Conservation (phyloP, 1,140 invertebrate species). For the Cecropterus lyciades region DNA sequence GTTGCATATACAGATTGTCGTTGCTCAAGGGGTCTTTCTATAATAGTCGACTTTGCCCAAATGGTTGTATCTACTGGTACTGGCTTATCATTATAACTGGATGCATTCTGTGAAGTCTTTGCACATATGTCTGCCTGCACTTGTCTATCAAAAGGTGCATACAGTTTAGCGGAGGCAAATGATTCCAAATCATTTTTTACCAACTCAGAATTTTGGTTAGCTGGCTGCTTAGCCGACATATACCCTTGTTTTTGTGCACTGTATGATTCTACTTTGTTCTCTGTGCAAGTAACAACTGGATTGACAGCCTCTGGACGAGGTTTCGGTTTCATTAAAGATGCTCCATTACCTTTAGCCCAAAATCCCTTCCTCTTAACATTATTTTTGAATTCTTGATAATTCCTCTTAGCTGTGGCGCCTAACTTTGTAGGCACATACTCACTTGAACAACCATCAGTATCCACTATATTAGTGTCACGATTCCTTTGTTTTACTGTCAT, state of each 20-base stretch:
- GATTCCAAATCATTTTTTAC: conserved; percentile 61
- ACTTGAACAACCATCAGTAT: conserved; percentile 67
- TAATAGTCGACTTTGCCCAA: not conserved
- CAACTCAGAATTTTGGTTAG: conserved; percentile 44
- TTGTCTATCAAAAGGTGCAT: conserved; percentile 55
- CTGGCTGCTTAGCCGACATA: conserved; percentile 32
- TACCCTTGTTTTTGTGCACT: conserved; percentile 39
- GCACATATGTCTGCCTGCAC: conserved; percentile 30
- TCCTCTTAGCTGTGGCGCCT: conserved; percentile 71
- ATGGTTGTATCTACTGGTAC: not conserved
- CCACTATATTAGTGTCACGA: conserved; percentile 47
- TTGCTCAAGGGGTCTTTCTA: conserved; percentile 10
- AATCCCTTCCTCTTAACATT: conserved; percentile 75
- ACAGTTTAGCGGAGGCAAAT: conserved; percentile 44
- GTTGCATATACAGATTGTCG: not conserved
- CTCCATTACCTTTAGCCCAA: conserved; percentile 76
- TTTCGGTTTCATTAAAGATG: conserved; percentile 43
- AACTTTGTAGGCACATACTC: conserved; percentile 82
- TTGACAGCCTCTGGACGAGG: conserved; percentile 22
- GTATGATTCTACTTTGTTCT: conserved; percentile 36
- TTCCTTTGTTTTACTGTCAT: conserved; percentile 55
- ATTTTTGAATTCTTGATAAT: conserved; percentile 80
- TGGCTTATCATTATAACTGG: conserved; percentile 14
- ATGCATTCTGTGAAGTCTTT: conserved; percentile 47
- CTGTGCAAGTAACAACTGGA: conserved; percentile 15